Evolutionary conservation across 2,797 vertebrate species (phyloP).

Genomic region (Lophius americanus): DNA sequence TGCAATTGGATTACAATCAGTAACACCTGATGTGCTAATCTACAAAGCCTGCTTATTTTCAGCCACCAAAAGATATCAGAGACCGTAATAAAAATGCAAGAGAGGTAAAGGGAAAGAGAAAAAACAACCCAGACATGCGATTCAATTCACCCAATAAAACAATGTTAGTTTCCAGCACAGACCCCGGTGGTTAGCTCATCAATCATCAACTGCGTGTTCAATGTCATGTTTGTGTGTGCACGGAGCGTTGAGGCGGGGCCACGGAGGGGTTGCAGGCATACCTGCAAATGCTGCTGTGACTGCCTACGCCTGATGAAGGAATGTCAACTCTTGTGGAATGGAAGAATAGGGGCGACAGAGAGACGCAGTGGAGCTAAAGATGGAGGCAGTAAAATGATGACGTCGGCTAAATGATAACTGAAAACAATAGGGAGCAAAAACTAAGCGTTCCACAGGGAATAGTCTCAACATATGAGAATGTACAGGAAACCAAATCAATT

Average conservation of each 20-base stretch:
- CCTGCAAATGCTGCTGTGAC: constrained; percentile 52
- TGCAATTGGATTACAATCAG: constrained; percentile 21
- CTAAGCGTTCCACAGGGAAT: constrained; percentile 41
- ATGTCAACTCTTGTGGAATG: constrained; percentile 80
- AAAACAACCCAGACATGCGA: constrained; percentile 5
- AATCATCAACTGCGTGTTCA: constrained; percentile 66
- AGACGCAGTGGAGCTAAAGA: constrained; percentile 84
- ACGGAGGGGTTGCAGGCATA: constrained; percentile 11
- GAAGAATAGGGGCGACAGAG: constrained; percentile 50
- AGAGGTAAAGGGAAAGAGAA: not conserved
- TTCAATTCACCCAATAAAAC: constrained; percentile 61
- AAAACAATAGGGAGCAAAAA: constrained; percentile 70
- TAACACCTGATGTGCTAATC: constrained; percentile 16
- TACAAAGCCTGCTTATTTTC: constrained; percentile 22
- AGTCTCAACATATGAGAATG: constrained; percentile 38
- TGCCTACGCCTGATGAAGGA: constrained; percentile 79
- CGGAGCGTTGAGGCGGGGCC: constrained; percentile 33
- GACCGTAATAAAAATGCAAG: constrained; percentile 16
- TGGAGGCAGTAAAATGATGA: constrained; percentile 85
- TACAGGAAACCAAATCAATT: constrained; percentile 59
- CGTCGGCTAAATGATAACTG: constrained; percentile 87
- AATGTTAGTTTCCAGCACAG: constrained; percentile 64
- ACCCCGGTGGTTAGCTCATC: constrained; percentile 67
- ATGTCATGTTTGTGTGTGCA: constrained; percentile 59
- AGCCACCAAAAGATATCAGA: constrained; percentile 33